A percentile compares a stretch with the other conserved stretches of the same genome.
Conservation (phyloP, 2,888 invertebrate species). For the Papilio protenor region DNA sequence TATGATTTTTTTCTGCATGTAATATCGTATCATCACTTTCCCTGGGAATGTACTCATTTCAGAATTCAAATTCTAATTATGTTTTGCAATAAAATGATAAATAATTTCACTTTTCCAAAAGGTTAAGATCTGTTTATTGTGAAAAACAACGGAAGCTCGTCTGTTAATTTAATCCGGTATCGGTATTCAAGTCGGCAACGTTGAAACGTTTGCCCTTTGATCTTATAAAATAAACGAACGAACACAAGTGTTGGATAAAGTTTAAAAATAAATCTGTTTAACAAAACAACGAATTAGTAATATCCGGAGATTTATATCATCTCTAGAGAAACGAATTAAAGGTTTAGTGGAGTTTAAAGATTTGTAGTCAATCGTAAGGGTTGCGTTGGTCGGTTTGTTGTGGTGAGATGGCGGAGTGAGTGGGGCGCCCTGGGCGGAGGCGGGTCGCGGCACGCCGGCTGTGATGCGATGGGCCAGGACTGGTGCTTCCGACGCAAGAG, state of each 20-base stretch:
- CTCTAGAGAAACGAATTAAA: not conserved
- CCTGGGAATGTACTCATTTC: not conserved
- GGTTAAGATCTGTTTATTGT: not conserved
- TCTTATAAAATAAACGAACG: constrained; percentile 22
- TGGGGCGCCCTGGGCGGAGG: constrained; percentile 80
- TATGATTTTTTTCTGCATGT: not conserved
- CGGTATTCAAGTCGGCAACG: constrained; percentile 16
- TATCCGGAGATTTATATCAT: not conserved
- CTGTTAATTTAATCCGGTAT: constrained; percentile 25
- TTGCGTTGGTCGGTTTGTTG: constrained; percentile 48
- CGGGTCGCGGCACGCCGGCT: constrained; percentile 82
- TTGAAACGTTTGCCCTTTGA: constrained; percentile 25
- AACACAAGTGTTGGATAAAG: constrained; percentile 5
- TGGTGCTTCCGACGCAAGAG: constrained; percentile 90
- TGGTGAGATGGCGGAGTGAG: constrained; percentile 54
- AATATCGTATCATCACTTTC: not conserved
- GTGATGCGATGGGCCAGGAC: constrained; percentile 89
- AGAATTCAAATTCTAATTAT: not conserved
- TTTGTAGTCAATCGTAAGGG: not conserved
- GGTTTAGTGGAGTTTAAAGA: not conserved
- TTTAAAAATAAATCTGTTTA: constrained; percentile 12
- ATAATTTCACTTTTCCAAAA: constrained; percentile 1
- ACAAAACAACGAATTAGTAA: constrained; percentile 27
- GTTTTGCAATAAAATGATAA: not conserved
- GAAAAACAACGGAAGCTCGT: constrained; percentile 41